Evolutionary conservation across 2,888 invertebrate genomes (phyloP).

Genomic region (Melinopterus prodromus): DNA sequence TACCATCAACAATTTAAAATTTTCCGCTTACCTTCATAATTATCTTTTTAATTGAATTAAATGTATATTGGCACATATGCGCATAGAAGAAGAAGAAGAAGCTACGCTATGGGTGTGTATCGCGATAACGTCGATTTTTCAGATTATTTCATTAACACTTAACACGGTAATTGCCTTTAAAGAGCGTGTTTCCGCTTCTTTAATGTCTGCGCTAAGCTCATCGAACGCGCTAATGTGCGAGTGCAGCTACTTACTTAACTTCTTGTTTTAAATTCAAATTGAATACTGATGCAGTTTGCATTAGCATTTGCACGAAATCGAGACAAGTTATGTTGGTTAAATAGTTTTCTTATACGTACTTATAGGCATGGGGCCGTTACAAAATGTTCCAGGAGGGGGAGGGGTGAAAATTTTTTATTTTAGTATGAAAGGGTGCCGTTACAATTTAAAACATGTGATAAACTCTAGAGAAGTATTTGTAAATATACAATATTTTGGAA

Average conservation of each 20-base stretch:
- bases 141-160: slow-evolving; percentile 4
- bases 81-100: background rate
- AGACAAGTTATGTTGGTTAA: too few species aligned
- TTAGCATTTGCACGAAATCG: background rate
- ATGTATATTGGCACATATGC: background rate
- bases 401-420: too few species aligned
- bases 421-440: too few species aligned
- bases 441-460: too few species aligned
- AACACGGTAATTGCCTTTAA: background rate
- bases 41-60: background rate
- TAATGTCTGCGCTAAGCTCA: background rate
- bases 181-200: background rate
- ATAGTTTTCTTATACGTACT: too few species aligned
- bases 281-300: background rate
- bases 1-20: too few species aligned
- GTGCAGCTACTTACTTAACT: background rate
- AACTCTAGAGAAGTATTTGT: too few species aligned
- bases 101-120: background rate
- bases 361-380: too few species aligned
- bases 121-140: background rate
- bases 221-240: background rate
- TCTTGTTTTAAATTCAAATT: background rate
- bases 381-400: too few species aligned
- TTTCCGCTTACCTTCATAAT: too few species aligned
- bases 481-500: too few species aligned